Evolutionary conservation across 2,888 invertebrate genomes (phyloP).

Genomic region (Xylota sylvarum): DNA sequence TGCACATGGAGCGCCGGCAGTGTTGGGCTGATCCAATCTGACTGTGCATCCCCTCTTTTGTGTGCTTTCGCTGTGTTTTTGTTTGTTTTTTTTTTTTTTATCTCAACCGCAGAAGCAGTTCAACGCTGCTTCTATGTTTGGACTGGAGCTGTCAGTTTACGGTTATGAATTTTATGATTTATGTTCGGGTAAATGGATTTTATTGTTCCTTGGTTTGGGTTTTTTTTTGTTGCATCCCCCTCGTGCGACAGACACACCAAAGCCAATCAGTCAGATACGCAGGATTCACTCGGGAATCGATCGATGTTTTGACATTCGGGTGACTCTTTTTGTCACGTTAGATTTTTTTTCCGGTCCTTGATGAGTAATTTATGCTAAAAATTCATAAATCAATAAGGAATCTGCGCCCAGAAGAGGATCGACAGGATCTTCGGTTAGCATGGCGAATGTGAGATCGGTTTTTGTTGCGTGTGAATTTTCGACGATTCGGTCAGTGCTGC

Average conservation of each 20-base stretch:
- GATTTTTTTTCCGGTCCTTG: slow-evolving; percentile 52
- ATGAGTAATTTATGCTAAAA: slow-evolving; percentile 68
- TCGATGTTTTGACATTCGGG: slow-evolving; percentile 70
- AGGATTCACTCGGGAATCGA: slow-evolving; percentile 45
- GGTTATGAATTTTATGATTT: slow-evolving; percentile 83
- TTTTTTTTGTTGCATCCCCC: slow-evolving; percentile 36
- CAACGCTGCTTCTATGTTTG: slow-evolving; percentile 65
- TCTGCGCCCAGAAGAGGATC: slow-evolving; percentile 30
- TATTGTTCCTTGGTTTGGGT: slow-evolving; percentile 80
- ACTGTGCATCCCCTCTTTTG: slow-evolving; percentile 50
- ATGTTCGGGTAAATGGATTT: slow-evolving; percentile 81
- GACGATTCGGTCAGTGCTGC: slow-evolving; percentile 43
- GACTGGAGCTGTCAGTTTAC: slow-evolving; percentile 74
- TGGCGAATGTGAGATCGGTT: slow-evolving; percentile 53
- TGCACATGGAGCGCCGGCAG: slow-evolving; percentile 68
- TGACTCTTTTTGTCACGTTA: slow-evolving; percentile 75
- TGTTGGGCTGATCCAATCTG: slow-evolving; percentile 68
- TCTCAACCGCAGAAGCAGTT: slow-evolving; percentile 44
- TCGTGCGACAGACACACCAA: slow-evolving; percentile 21
- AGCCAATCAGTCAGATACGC: slow-evolving; percentile 52
- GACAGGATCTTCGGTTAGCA: slow-evolving; percentile 30
- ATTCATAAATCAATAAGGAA: slow-evolving; percentile 75
- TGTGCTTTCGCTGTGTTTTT: slow-evolving; percentile 21
- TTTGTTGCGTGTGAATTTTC: slow-evolving; percentile 73
- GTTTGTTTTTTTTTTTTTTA: not conserved